Percentiles rank a stretch among this genome's conserved stretches.
Evolutionary conservation across 2,888 invertebrate species (phyloP).

Genomic region (Vanessa cardui): DNA sequence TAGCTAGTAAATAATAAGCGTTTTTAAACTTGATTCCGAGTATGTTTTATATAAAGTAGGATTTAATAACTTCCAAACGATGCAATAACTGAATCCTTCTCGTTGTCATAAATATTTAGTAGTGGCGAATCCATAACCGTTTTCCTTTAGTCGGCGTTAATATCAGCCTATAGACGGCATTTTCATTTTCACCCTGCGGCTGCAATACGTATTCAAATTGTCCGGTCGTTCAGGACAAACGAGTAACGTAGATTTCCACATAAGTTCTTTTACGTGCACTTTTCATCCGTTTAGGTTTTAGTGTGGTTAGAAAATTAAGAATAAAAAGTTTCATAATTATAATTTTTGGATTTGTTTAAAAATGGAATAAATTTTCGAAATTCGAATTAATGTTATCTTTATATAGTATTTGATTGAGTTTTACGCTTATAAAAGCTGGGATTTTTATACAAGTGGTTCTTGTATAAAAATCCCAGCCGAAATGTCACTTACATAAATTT

Average conservation of each 20-base stretch:
- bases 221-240: neutral
- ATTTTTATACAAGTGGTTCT: conserved; percentile 43
- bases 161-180: conserved; percentile 3
- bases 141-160: conserved; percentile 1
- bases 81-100: neutral
- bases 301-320: no score
- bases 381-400: neutral
- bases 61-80: neutral
- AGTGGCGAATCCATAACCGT: conserved; percentile 2
- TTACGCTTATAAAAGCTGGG: neutral
- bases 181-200: neutral
- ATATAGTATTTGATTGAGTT: no score
- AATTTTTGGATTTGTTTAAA: no score
- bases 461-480: conserved; percentile 65
- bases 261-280: neutral
- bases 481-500: conserved; percentile 77
- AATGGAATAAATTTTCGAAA: neutral
- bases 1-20: no score
- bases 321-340: no score
- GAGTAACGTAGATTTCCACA: neutral
- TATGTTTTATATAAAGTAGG: neutral
- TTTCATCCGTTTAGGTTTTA: no score
- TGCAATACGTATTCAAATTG: neutral
- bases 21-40: no score
- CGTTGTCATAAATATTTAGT: conserved; percentile 13